Conservation (phyloP, 2,113 vertebrate species). For the Anseranas semipalmata region DNA sequence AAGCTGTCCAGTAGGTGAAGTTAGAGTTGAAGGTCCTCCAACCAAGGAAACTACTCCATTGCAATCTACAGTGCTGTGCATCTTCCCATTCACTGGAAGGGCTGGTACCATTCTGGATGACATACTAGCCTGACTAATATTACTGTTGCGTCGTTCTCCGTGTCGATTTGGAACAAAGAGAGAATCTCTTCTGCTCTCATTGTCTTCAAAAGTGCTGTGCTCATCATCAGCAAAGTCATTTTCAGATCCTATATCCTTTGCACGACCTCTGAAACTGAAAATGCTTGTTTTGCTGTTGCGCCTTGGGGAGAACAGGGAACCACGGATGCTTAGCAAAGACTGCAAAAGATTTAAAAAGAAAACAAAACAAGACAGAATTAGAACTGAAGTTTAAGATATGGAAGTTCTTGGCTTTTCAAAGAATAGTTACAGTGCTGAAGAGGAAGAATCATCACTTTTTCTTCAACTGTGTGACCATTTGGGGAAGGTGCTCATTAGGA, state of each 20-base stretch:
- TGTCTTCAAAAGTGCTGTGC: slow-evolving; percentile 92
- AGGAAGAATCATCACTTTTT: not conserved
- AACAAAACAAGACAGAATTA: not conserved
- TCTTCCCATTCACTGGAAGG: slow-evolving; percentile 86
- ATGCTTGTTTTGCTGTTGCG: slow-evolving; percentile 93
- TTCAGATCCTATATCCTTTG: slow-evolving; percentile 87
- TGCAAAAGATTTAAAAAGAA: slow-evolving; percentile 72
- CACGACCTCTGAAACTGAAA: slow-evolving; percentile 90
- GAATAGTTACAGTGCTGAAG: not conserved
- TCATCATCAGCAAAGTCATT: slow-evolving; percentile 97
- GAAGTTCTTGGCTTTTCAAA: not conserved
- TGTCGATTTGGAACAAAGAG: slow-evolving; percentile 85
- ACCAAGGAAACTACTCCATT: slow-evolving; percentile 92
- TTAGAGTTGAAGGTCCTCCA: slow-evolving; percentile 85
- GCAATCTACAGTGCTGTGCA: slow-evolving; percentile 92
- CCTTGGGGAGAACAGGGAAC: slow-evolving; percentile 89
- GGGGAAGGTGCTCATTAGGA: not conserved
- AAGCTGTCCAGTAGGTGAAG: slow-evolving; percentile 85
- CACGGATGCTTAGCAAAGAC: slow-evolving; percentile 93
- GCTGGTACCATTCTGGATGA: slow-evolving; percentile 83
- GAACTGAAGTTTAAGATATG: not conserved
- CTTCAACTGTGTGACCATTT: not conserved
- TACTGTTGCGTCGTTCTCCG: slow-evolving; percentile 87
- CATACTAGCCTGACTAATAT: slow-evolving; percentile 87
- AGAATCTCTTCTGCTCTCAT: slow-evolving; percentile 88